These are phyloP conservation scores for Galaxea fascicularis DNA, from an alignment of 92 coral and sea anemone genomes.

Conservation along the genomic window DNA sequence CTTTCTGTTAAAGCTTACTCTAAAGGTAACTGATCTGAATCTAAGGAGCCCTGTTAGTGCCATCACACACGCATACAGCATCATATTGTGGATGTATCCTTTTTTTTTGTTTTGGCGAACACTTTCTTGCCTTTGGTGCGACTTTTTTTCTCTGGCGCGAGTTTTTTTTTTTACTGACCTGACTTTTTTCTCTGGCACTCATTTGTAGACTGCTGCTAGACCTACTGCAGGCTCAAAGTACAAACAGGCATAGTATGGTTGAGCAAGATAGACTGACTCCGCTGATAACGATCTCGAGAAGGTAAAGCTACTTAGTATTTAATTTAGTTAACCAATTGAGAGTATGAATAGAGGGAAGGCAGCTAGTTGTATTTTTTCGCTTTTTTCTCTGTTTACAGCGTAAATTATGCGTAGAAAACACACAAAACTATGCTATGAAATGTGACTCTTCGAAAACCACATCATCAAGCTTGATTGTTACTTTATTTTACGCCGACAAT, in stretches of 20 bases:
- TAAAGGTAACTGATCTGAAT: no score
- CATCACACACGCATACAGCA: background rate
- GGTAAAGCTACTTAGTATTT: slow-evolving; percentile 22
- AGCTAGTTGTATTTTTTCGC: slow-evolving; percentile 35
- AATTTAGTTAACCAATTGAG: slow-evolving; percentile 19
- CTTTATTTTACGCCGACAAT: slow-evolving; percentile 17
- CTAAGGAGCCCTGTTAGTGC: slow-evolving; percentile 30
- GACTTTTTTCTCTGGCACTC: slow-evolving; percentile 17
- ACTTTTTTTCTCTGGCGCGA: slow-evolving; percentile 17
- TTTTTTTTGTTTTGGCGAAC: slow-evolving; percentile 13
- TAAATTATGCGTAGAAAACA: slow-evolving; percentile 14
- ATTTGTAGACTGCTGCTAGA: slow-evolving; percentile 3
- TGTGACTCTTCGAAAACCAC: slow-evolving; percentile 6
- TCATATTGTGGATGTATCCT: background rate
- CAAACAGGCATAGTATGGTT: no score
- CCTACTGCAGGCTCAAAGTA: background rate
- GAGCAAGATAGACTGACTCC: slow-evolving; percentile 26
- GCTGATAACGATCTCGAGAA: slow-evolving; percentile 32
- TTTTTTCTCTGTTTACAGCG: slow-evolving; percentile 44
- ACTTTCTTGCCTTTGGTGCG: no score
- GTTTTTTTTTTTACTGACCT: slow-evolving; percentile 1
- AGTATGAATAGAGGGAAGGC: slow-evolving; percentile 45
- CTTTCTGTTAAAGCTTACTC: no score
- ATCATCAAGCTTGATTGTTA: slow-evolving; percentile 31
- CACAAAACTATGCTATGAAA: slow-evolving; percentile 26